These are phyloP conservation scores for Drosophila triauraria DNA, from an alignment of 1,140 invertebrate genomes.

Conservation along the genomic window DNA sequence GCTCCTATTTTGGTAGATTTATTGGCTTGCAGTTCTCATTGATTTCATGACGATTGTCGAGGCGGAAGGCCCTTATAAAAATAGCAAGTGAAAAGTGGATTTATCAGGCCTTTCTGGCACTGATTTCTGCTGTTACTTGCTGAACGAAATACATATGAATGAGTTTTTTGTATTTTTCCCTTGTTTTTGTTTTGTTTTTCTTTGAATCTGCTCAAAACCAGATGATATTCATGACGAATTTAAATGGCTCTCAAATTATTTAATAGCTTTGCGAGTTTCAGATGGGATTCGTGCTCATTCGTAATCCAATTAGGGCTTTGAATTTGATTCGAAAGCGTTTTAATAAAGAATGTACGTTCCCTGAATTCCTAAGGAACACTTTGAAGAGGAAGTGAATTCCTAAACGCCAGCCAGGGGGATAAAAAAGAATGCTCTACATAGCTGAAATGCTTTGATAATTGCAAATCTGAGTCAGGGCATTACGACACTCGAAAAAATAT, in stretches of 20 bases:
- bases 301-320: constrained; percentile 28
- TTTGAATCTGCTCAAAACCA: constrained; percentile 32
- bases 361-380: constrained; percentile 3
- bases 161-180: constrained; percentile 6
- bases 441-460: constrained; percentile 24
- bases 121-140: constrained; percentile 31
- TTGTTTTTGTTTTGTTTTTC: constrained; percentile 10
- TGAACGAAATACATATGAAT: constrained; percentile 22
- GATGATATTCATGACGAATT: constrained; percentile 42
- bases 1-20: constrained; percentile 58
- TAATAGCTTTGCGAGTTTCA: constrained; percentile 29
- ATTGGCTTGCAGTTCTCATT: constrained; percentile 32
- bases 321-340: constrained; percentile 6
- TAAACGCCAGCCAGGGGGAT: constrained; percentile 12
- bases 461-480: constrained; percentile 40
- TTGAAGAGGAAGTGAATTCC: constrained; percentile 13
- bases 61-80: constrained; percentile 14
- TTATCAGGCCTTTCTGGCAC: constrained; percentile 40
- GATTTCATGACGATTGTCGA: neutral
- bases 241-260: constrained; percentile 40
- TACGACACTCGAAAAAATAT: constrained; percentile 31
- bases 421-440: constrained; percentile 20
- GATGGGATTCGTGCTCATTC: neutral
- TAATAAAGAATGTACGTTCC: neutral
- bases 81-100: constrained; percentile 51